Base-by-base conservation (phyloP, 2,797 vertebrate species). In the Calcarius lapponicus region DNA sequence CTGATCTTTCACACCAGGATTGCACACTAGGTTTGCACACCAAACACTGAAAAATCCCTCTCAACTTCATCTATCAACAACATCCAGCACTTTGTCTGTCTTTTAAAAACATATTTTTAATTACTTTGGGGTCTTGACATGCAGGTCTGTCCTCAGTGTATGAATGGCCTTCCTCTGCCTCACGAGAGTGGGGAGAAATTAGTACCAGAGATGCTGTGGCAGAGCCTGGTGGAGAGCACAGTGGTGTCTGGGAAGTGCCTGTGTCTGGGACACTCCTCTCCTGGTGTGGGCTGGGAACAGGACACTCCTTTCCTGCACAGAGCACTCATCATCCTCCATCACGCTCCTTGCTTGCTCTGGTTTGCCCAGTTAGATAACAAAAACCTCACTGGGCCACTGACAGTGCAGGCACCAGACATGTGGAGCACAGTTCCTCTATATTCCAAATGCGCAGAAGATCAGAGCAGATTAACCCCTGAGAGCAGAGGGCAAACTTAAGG, bases 271-370 rank as follows among this genome's bases (percentile, higher is more conserved):
- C 58, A 71, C 3, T 50, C 31, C 28, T 57, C 21, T 88, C 18
- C 45, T 56, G 14, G 7, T 29, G 38, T n/a, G n/a, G 54, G 24
- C 51, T 65, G 9, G 67, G 67, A 60, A 10, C 51, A 38, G 42
- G 29, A 57, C 38, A 79, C 5, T 43, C 18, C 12, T 83, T 36
- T 86, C n/a, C 34, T 34, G 8, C 0, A 1, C 15, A 88, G 22
- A 45, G 25, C 28, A 71, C 24, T 53, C 3, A 2, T 19, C 47
- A 65, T 29, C 15, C 47, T 40, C 21, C 0, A 0, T 47, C 58
- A 51, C 10, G 7, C n/a, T 71, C 22, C 61, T 71, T 2, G 0
- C 29, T 79, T 67, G 31, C 29, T 72, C 47, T 67, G n/a, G 16
- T 7, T 85, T 67, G 47, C 10, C 16, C 18, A 11, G 14, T 28